Base-by-base conservation (phyloP, 2,888 invertebrate species). In the Geotrupes spiniger region DNA sequence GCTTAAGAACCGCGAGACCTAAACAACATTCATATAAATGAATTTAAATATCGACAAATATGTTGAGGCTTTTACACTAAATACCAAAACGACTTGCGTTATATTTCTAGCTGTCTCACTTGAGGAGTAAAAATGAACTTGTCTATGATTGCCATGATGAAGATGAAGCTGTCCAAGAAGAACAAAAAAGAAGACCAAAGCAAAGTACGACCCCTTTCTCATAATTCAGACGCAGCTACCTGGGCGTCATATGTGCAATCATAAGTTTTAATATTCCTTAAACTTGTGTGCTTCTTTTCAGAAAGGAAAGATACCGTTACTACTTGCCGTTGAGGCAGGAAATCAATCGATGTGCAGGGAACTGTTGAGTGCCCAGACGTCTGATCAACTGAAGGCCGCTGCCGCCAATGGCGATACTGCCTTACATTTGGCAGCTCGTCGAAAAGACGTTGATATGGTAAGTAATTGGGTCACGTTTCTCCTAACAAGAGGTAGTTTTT, bases 271-370 rank as follows among this genome's bases (percentile, higher is more conserved):
- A 49, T 52, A 46, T 53, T 37, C 26, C 33, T 42, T 40, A 42
- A 31, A 6, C 9, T 17, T 27, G 12, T 46, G 16, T 4, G 11
- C 28, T 36, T 26, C 3, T 27, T 81, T 81, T 62, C 80, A 95
- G 94, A 86, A 87, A 74, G 95, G 94, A 57, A 92, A 91, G 77
- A 87, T 96, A 66, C 94, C 98, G 61, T 78, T 98, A 67, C 85
- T 96, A 69, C 78, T 93, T 72, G 94, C 97, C 46, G 91, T 94
- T 63, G 94, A 96, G 75, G 89, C 91, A 17, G 96, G 96, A 44
- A 97, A 96, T 77, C 89, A 93, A 75, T 89, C 92, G 58, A 94
- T 96, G 83, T 92, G 92, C 70, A 85, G 93, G 58, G 95, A 97
- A 74, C 82, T 99, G 44, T 80, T 99, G 58, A 83, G 88, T 64